These are phyloP conservation scores for Anhinga anhinga DNA, from an alignment of 2,113 vertebrate species.

Conservation along the genomic window DNA sequence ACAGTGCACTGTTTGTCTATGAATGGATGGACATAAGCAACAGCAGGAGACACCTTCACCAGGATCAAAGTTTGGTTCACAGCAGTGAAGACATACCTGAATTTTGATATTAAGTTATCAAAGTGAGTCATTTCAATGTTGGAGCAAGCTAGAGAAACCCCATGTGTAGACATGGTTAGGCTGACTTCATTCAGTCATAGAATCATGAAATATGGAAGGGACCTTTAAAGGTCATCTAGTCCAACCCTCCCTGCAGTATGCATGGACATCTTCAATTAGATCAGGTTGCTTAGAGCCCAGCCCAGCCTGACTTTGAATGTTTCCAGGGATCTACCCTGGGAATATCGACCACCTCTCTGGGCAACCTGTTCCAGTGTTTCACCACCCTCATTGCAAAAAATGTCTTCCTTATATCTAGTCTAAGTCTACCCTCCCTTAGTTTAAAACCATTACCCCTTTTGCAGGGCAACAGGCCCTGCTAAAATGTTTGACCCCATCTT, in stretches of 20 bases:
- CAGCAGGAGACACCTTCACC: neutral
- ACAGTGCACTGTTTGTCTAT: neutral
- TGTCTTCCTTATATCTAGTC: neutral
- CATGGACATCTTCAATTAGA: neutral
- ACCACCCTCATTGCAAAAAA: neutral
- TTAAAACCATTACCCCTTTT: neutral
- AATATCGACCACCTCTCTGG: neutral
- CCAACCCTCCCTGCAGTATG: neutral
- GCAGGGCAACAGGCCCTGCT: neutral
- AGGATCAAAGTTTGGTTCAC: neutral
- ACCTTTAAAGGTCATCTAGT: neutral
- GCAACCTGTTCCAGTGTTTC: neutral
- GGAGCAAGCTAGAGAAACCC: neutral
- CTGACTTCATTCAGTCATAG: neutral
- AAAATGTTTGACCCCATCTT: neutral
- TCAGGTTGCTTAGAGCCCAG: neutral
- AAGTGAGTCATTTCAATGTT: neutral
- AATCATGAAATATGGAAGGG: neutral
- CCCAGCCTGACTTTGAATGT: neutral
- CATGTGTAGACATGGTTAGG: neutral
- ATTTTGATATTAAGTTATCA: neutral
- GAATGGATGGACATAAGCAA: neutral
- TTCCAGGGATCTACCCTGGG: neutral
- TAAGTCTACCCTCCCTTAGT: neutral
- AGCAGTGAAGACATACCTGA: accelerated